Conservation (phyloP, 2,888 invertebrate species). For the Diogma glabrata region DNA sequence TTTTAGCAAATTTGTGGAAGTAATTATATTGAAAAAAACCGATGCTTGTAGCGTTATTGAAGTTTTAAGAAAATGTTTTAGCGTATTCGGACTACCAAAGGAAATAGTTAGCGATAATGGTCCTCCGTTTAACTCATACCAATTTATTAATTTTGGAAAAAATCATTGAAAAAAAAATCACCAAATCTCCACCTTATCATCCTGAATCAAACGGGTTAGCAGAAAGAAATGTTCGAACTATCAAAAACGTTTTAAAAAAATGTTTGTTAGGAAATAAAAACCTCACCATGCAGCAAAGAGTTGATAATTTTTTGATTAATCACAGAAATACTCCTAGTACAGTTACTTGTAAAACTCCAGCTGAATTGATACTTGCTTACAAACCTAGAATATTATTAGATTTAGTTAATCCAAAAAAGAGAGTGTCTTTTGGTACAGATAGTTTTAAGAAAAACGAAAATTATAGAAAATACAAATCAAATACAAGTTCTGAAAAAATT, state of each 20-base stretch:
- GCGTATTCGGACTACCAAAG: conserved; percentile 12
- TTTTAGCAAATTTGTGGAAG: conserved; percentile 12
- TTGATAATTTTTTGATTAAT: no score
- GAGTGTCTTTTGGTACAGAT: no score
- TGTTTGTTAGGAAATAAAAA: conserved; percentile 6
- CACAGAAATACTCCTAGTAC: no score
- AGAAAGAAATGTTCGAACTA: conserved; percentile 20
- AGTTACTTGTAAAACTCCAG: no score
- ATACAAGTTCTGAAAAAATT: no score
- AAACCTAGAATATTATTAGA: no score
- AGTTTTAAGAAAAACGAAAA: no score
- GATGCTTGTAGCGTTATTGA: conserved; percentile 8
- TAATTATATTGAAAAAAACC: conserved; percentile 10
- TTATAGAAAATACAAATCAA: no score
- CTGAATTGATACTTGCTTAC: no score
- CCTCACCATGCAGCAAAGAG: no score
- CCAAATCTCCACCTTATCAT: conserved; percentile 19
- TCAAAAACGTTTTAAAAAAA: conserved; percentile 20
- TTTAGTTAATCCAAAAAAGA: no score
- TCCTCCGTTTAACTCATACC: conserved; percentile 11
- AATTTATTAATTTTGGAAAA: conserved; percentile 14
- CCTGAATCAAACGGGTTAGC: conserved; percentile 21
- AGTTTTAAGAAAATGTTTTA: conserved; percentile 11
- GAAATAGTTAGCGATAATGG: conserved; percentile 15
- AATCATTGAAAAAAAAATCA: conserved; percentile 15